These are phyloP conservation scores for Apoda limacodes DNA, from an alignment of 2,888 invertebrate species.

Conservation along the genomic window DNA sequence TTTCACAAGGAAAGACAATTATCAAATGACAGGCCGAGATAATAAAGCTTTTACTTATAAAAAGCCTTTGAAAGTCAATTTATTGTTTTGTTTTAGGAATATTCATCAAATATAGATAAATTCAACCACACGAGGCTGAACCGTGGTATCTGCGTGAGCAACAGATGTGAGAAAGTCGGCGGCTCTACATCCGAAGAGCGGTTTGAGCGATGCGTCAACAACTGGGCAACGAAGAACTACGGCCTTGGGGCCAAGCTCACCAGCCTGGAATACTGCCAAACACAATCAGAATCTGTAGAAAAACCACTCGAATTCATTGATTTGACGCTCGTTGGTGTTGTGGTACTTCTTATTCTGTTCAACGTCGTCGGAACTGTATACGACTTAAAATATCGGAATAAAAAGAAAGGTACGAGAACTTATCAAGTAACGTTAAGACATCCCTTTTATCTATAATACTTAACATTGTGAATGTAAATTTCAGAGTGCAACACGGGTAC, in stretches of 20 bases:
- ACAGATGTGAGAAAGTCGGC: constrained; percentile 18
- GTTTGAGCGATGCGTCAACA: constrained; percentile 22
- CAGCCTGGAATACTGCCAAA: constrained; percentile 20
- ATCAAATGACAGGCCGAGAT: too few species aligned
- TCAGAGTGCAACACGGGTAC: too few species aligned
- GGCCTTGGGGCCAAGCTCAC: constrained; percentile 17
- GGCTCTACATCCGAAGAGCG: constrained; percentile 5
- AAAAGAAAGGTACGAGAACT: constrained; percentile 12
- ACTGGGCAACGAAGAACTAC: constrained; percentile 16
- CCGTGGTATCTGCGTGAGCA: constrained; percentile 23
- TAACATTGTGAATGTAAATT: too few species aligned
- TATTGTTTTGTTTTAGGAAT: constrained; percentile 13
- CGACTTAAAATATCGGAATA: too few species aligned
- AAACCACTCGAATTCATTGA: constrained; percentile 18
- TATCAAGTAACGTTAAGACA: too few species aligned
- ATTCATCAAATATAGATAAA: constrained; percentile 16
- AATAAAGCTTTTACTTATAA: too few species aligned
- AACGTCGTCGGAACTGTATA: constrained; percentile 21
- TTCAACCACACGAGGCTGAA: constrained; percentile 24
- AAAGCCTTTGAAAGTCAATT: not conserved
- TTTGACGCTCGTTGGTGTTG: constrained; percentile 13
- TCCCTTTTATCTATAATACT: too few species aligned
- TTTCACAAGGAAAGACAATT: too few species aligned
- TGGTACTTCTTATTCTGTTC: constrained; percentile 14
- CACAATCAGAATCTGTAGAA: constrained; percentile 7